Conservation (phyloP, 2,888 invertebrate genomes). For the Seira musarum region DNA sequence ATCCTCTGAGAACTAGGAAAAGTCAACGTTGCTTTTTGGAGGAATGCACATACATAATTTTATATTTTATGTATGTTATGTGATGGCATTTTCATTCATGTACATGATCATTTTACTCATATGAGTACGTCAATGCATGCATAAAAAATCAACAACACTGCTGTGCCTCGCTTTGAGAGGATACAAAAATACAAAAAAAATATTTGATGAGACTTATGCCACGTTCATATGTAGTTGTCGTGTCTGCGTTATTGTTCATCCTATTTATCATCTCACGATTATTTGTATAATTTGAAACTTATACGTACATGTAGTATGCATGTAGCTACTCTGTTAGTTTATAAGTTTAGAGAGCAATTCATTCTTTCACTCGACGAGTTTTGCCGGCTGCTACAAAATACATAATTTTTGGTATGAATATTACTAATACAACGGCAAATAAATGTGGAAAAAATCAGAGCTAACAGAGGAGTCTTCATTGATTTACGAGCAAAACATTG, state of each 20-base stretch:
- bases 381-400: slow-evolving; percentile 42
- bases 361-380: slow-evolving; percentile 21
- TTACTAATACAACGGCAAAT: no score
- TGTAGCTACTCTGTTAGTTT: not conserved
- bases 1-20: slow-evolving; percentile 19
- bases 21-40: slow-evolving; percentile 19
- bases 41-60: slow-evolving; percentile 38
- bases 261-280: slow-evolving; percentile 25
- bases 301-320: no score
- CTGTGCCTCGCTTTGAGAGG: not conserved
- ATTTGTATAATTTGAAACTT: slow-evolving; percentile 30
- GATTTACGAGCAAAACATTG: no score
- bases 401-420: no score
- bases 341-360: slow-evolving; percentile 17
- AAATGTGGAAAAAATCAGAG: no score
- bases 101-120: slow-evolving; percentile 38
- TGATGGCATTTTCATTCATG: slow-evolving; percentile 45
- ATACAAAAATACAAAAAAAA: slow-evolving; percentile 29
- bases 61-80: slow-evolving; percentile 33
- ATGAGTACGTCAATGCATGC: slow-evolving; percentile 47
- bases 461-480: no score
- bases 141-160: slow-evolving; percentile 28
- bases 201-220: slow-evolving; percentile 36
- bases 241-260: slow-evolving; percentile 17
- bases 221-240: not conserved